Conservation (phyloP, 2,888 invertebrate genomes). For the Lochmaea crataegi region DNA sequence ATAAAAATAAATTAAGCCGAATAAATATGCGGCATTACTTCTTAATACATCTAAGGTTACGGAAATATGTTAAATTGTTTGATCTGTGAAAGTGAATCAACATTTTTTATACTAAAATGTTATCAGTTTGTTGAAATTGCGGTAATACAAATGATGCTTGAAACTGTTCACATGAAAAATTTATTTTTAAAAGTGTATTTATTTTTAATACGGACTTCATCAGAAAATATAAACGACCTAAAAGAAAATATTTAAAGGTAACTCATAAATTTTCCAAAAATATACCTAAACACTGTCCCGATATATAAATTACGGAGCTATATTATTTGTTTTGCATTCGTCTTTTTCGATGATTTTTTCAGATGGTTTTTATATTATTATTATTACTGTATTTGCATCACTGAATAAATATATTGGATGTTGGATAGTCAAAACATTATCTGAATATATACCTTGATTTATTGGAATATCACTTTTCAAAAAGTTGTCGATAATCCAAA, state of each 20-base stretch:
- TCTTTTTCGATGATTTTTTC: neutral
- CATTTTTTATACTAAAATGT: no score
- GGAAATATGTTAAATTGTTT: no score
- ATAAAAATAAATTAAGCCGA: no score
- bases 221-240: neutral
- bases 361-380: neutral
- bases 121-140: neutral
- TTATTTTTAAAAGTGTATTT: slow-evolving; percentile 7
- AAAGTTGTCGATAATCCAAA: no score
- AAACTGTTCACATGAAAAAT: neutral
- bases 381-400: neutral
- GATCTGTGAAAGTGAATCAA: no score
- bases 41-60: no score
- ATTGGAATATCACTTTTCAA: neutral
- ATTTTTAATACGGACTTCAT: slow-evolving; percentile 5
- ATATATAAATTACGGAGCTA: slow-evolving; percentile 18
- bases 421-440: slow-evolving; percentile 9
- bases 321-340: no score
- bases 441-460: slow-evolving; percentile 9
- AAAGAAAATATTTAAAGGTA: slow-evolving; percentile 11
- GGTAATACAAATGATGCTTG: neutral
- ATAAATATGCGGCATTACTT: no score
- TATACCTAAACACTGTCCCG: slow-evolving; percentile 4
- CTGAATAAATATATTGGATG: neutral
- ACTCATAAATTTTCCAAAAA: slow-evolving; percentile 26